These are phyloP conservation scores for Ips nitidus DNA, from an alignment of 1,140 invertebrate genomes.

Conservation along the genomic window DNA sequence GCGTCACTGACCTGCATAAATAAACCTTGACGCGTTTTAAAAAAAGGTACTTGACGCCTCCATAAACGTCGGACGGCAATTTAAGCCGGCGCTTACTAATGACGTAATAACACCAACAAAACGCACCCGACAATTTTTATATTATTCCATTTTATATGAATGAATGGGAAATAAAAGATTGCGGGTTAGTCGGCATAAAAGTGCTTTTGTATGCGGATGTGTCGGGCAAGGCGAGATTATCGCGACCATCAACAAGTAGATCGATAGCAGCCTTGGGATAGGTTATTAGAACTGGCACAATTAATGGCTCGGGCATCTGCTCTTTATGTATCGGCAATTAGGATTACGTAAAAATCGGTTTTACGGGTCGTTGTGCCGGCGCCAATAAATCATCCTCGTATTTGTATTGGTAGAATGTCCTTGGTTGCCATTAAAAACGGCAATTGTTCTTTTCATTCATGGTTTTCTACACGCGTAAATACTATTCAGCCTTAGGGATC, in stretches of 20 bases:
- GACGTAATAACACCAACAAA: constrained; percentile 14
- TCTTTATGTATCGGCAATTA: constrained; percentile 1
- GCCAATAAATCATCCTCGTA: no score
- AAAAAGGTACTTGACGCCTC: constrained; percentile 20
- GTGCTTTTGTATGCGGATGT: constrained; percentile 25
- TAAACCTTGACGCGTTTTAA: not conserved
- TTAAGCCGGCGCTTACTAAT: constrained; percentile 23
- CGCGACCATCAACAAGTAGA: constrained; percentile 14
- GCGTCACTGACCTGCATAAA: not conserved
- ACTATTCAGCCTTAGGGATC: no score
- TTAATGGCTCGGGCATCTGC: constrained; percentile 18
- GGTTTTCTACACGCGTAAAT: no score
- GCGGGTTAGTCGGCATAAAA: constrained; percentile 23
- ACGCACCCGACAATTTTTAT: constrained; percentile 18
- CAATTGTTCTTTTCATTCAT: no score
- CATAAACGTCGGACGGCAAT: constrained; percentile 19
- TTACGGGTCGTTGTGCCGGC: no score
- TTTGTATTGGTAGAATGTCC: no score
- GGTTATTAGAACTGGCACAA: constrained; percentile 21
- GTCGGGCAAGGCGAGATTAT: constrained; percentile 16
- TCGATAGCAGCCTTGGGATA: constrained; percentile 23
- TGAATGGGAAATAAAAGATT: constrained; percentile 30
- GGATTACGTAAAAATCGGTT: no score
- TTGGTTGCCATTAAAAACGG: no score
- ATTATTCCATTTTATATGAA: constrained; percentile 10